Conservation (phyloP, 2,113 vertebrate species). For the Beaufortia kweichowensis region DNA sequence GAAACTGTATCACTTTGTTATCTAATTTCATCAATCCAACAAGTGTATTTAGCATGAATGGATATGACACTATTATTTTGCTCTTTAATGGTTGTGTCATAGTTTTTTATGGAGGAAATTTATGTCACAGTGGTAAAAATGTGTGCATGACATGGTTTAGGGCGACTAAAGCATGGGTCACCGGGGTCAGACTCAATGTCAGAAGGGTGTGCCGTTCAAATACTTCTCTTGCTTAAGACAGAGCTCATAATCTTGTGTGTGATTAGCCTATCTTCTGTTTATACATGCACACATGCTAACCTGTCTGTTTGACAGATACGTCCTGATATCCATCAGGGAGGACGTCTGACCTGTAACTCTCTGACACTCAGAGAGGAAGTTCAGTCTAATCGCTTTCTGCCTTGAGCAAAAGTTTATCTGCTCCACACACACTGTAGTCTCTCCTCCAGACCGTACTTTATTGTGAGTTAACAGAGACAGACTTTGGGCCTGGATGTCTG, state of each 20-base stretch:
- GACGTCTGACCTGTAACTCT: slow-evolving; percentile 32
- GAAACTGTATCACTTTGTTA: too few relatives aligned
- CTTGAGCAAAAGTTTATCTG: slow-evolving; percentile 39
- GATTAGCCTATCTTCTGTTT: slow-evolving; percentile 25
- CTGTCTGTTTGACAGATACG: slow-evolving; percentile 31
- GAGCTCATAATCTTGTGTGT: slow-evolving; percentile 12
- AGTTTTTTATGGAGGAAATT: background rate
- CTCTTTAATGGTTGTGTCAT: background rate
- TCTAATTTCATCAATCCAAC: background rate
- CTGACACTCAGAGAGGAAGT: slow-evolving; percentile 34
- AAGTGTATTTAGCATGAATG: too few relatives aligned
- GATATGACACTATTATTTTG: background rate
- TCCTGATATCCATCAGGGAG: slow-evolving; percentile 34
- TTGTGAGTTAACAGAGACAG: slow-evolving; percentile 40
- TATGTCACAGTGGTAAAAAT: background rate
- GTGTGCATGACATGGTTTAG: background rate
- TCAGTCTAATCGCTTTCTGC: slow-evolving; percentile 35
- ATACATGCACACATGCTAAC: slow-evolving; percentile 2
- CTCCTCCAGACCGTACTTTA: slow-evolving; percentile 5
- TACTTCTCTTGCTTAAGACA: slow-evolving; percentile 6
- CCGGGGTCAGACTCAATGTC: background rate
- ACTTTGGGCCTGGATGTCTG: slow-evolving; percentile 46
- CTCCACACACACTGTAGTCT: background rate
- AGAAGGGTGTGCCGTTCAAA: slow-evolving; percentile 30
- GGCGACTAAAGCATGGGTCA: slow-evolving; percentile 9